These are phyloP conservation scores for Paedocypris micromegethes DNA, from an alignment of 2,797 vertebrate species.

Conservation along the genomic window DNA sequence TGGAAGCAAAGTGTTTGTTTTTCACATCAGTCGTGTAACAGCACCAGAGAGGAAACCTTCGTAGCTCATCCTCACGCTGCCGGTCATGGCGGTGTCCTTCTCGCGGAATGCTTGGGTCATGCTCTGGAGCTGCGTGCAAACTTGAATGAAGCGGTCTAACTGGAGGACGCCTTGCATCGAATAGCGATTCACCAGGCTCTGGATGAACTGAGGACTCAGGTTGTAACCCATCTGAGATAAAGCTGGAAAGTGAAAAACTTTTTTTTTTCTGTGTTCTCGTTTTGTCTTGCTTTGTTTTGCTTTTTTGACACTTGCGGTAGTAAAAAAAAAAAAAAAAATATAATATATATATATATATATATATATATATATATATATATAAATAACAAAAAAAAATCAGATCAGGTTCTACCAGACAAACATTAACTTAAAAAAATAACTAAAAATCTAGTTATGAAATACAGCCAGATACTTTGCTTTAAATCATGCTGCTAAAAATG, in stretches of 20 bases:
- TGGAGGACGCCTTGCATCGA: constrained; percentile 67
- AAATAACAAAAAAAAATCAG: no score
- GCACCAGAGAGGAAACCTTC: constrained; percentile 88
- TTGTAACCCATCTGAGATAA: constrained; percentile 94
- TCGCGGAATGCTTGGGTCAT: constrained; percentile 86
- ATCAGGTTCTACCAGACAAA: no score
- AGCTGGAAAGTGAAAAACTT: constrained; percentile 62
- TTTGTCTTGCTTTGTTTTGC: no score
- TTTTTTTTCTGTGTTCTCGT: no score
- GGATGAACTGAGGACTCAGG: constrained; percentile 88
- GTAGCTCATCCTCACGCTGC: constrained; percentile 79
- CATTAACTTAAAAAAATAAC: no score
- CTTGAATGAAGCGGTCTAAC: constrained; percentile 91
- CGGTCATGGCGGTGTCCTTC: constrained; percentile 77
- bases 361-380: no score
- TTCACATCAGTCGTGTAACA: constrained; percentile 80
- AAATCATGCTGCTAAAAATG: no score
- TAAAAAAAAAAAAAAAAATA: no score
- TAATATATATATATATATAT: no score
- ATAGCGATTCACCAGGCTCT: constrained; percentile 74
- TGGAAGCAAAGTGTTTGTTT: not conserved
- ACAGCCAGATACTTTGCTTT: no score
- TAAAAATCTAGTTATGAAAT: no score
- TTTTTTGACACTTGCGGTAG: no score
- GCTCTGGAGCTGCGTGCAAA: constrained; percentile 90